These are phyloP conservation scores for Hystrix cristata DNA, from an alignment of 2,113 vertebrate genomes.

Conservation along the genomic window DNA sequence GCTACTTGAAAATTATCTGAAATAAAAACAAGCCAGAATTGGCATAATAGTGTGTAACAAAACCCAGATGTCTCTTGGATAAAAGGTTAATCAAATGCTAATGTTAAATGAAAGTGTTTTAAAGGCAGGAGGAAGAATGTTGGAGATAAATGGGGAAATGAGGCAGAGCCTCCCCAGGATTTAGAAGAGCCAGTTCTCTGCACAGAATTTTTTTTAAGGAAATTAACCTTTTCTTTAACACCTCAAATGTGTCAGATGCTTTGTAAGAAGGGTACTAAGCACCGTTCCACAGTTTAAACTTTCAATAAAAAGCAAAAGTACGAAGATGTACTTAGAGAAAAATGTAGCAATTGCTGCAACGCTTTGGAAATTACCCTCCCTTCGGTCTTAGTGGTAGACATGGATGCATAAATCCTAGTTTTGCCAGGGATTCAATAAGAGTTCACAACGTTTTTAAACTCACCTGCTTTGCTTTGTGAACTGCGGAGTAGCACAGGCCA, in stretches of 20 bases:
- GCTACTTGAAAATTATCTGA: conserved; percentile 69
- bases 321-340: background rate
- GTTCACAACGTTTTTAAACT: background rate
- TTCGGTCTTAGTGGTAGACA: background rate
- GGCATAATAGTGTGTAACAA: conserved; percentile 76
- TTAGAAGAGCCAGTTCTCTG: conserved; percentile 44
- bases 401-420: conserved; percentile 40
- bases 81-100: conserved; percentile 84
- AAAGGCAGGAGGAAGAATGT: conserved; percentile 74
- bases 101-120: conserved; percentile 74
- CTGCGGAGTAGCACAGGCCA: background rate
- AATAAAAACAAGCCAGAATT: conserved; percentile 75
- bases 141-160: conserved; percentile 73
- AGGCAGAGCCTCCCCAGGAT: conserved; percentile 47
- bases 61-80: conserved; percentile 79
- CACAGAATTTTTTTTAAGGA: conserved; percentile 51
- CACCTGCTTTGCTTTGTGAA: background rate
- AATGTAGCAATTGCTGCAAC: background rate
- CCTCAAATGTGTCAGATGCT: conserved; percentile 62
- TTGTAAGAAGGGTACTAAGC: conserved; percentile 71
- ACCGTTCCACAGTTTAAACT: conserved; percentile 27
- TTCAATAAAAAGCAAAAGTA: conserved; percentile 55
- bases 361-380: conserved; percentile 26
- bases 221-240: conserved; percentile 79
- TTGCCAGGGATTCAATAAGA: conserved; percentile 31